phyloP scores from a whole-genome alignment of 1,140 invertebrate species.

The Panagrolaimus sp. region DNA sequence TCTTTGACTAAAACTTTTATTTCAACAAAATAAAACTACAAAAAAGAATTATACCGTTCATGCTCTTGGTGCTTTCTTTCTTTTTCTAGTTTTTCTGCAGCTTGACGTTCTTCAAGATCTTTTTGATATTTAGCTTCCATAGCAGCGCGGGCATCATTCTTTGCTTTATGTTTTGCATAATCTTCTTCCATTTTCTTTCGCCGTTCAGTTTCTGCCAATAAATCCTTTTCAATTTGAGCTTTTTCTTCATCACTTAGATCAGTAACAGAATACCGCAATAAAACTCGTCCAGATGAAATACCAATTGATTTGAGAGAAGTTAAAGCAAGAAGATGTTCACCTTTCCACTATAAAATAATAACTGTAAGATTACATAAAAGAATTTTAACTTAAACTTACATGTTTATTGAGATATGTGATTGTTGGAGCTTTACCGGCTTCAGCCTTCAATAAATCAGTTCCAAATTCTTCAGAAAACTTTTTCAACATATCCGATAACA shows the following conservation, averaged over 20 bases:
- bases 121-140: slow-evolving; percentile 7
- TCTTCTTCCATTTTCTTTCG: neutral
- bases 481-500: slow-evolving; percentile 8
- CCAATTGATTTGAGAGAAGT: slow-evolving; percentile 23
- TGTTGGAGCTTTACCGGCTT: slow-evolving; percentile 16
- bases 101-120: neutral
- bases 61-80: slow-evolving; percentile 5
- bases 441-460: slow-evolving; percentile 11
- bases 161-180: neutral
- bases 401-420: slow-evolving; percentile 16
- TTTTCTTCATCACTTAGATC: slow-evolving; percentile 5
- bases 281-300: slow-evolving; percentile 16
- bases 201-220: slow-evolving; percentile 4
- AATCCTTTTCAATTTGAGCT: slow-evolving; percentile 10
- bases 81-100: neutral
- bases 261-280: slow-evolving; percentile 19
- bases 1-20: neutral
- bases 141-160: slow-evolving; percentile 1
- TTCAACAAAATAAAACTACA: too few relatives aligned
- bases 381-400: slow-evolving; percentile 14
- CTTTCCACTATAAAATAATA: slow-evolving; percentile 28
- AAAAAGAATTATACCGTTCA: neutral
- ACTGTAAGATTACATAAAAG: neutral
- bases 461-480: slow-evolving; percentile 9
- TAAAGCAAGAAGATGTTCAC: neutral